Percentiles rank a stretch among this genome's conserved stretches.
Evolutionary conservation across 2,113 vertebrate species (phyloP).

Genomic region (Sminthopsis crassicaudata): DNA sequence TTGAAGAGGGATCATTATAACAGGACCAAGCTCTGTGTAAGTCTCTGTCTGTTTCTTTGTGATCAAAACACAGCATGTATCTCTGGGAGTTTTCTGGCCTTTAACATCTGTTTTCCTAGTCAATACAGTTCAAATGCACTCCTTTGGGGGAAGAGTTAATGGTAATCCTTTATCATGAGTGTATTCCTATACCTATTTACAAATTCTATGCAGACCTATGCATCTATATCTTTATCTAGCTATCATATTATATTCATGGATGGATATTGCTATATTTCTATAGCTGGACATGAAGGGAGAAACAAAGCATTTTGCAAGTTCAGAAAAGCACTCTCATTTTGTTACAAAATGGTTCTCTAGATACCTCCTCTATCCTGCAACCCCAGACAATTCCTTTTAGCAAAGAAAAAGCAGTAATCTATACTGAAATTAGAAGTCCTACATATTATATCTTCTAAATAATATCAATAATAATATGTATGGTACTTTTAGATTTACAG

Average conservation of each 20-base stretch:
- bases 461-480: not conserved
- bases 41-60: not conserved
- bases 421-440: not conserved
- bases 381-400: not conserved
- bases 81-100: not conserved
- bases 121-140: not conserved
- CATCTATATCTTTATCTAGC: not conserved
- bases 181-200: not conserved
- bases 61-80: not conserved
- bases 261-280: not conserved
- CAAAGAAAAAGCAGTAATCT: not conserved
- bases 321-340: not conserved
- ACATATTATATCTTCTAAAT: not conserved
- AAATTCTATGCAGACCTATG: not conserved
- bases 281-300: not conserved
- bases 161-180: not conserved
- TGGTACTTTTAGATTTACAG: not conserved
- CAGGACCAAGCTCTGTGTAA: not conserved
- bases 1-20: accelerated
- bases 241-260: not conserved
- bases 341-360: not conserved
- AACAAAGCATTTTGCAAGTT: not conserved
- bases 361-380: not conserved
- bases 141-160: not conserved
- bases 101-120: not conserved